These are phyloP conservation scores for Phortica variegata DNA, from an alignment of 1,140 invertebrate species.

Conservation along the genomic window DNA sequence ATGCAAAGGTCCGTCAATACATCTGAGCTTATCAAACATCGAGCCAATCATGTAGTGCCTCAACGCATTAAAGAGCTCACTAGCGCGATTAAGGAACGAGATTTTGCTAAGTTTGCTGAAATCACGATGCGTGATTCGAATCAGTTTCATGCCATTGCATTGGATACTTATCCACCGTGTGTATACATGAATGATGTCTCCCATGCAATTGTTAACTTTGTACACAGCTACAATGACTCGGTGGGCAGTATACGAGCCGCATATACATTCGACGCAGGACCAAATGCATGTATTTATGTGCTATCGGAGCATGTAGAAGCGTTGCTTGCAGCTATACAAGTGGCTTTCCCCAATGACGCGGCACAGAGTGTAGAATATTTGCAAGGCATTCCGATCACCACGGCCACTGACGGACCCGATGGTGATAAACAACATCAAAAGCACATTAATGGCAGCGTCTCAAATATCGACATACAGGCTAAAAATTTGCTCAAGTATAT, in stretches of 20 bases:
- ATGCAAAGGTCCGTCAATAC: constrained; percentile 85
- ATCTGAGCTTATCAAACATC: constrained; percentile 77
- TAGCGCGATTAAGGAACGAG: constrained; percentile 72
- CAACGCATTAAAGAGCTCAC: constrained; percentile 61
- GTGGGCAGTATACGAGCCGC: constrained; percentile 68
- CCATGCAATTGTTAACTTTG: constrained; percentile 73
- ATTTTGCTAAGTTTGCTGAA: constrained; percentile 88
- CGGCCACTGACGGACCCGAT: neutral
- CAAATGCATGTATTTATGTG: constrained; percentile 91
- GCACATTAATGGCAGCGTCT: neutral
- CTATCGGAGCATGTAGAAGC: constrained; percentile 73
- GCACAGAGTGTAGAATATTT: constrained; percentile 59
- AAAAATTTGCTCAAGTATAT: constrained; percentile 74
- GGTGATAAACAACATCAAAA: constrained; percentile 11
- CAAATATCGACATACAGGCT: constrained; percentile 26
- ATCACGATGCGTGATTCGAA: constrained; percentile 98
- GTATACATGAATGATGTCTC: constrained; percentile 90
- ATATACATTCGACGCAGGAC: constrained; percentile 97
- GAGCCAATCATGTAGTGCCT: constrained; percentile 74
- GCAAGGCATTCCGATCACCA: constrained; percentile 59
- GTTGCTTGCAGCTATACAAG: constrained; percentile 67
- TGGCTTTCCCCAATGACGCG: constrained; percentile 70
- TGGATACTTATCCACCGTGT: constrained; percentile 94
- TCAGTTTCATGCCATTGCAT: constrained; percentile 92
- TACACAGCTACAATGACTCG: constrained; percentile 80